These are phyloP conservation scores for Musca vetustissima DNA, from an alignment of 1,140 invertebrate genomes.

Conservation along the genomic window DNA sequence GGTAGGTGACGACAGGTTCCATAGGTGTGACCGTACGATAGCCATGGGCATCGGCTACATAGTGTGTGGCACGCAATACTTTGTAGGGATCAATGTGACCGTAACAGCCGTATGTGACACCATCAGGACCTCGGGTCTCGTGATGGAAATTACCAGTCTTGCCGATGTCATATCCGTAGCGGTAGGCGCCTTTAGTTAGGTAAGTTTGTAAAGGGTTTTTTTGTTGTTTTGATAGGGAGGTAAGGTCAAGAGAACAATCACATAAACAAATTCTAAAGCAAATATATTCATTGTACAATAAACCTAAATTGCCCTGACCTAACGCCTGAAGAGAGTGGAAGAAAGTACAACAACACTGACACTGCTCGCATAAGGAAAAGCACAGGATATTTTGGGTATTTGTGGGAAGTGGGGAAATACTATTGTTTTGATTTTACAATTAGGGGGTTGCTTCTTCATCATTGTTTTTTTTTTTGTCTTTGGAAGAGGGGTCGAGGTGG, in stretches of 20 bases:
- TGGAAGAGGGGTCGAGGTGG: no score
- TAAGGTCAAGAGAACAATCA: background rate
- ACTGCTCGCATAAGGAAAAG: no score
- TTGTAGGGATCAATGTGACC: conserved; percentile 72
- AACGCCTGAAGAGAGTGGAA: background rate
- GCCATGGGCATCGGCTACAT: conserved; percentile 75
- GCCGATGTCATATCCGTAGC: conserved; percentile 73
- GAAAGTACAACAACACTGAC: background rate
- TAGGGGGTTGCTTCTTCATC: background rate
- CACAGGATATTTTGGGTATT: background rate
- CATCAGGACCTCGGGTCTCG: conserved; percentile 70
- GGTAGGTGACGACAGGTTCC: conserved; percentile 69
- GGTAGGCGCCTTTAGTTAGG: conserved; percentile 63
- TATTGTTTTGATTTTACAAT: no score
- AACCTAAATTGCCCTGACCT: background rate
- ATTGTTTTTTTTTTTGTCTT: no score
- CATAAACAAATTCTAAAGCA: no score
- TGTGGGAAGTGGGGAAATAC: background rate
- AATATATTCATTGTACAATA: background rate
- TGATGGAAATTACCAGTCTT: conserved; percentile 75
- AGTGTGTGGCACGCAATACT: conserved; percentile 69
- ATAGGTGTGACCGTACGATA: conserved; percentile 71
- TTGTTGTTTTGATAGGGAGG: background rate
- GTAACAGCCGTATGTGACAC: conserved; percentile 77
- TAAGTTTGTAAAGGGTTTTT: background rate